Base-by-base conservation (phyloP, 2,888 invertebrate species). In the Phymatocera aterrima region DNA sequence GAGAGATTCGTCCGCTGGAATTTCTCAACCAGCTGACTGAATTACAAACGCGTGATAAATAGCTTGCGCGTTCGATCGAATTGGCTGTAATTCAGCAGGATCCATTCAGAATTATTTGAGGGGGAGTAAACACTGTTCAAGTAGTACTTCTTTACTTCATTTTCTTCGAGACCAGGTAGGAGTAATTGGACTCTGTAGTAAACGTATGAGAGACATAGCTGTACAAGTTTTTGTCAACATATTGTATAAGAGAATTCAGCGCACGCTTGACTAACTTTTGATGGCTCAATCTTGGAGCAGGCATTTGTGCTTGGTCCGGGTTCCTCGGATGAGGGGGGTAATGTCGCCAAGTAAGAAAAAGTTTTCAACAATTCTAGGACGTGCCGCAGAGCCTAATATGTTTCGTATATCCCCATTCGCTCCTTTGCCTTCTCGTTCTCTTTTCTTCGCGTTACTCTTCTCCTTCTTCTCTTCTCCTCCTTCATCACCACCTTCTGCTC, bases 321-420 rank as follows among this genome's bases (percentile, higher is more conserved):
- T 54, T 37, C 46, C 46, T 21, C 70, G 68, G 51, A 31, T 15
- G 51, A 54, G 28, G 51, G 78, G 34, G 43, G 79, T 80, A 81
- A 80, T 79, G 80, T 81, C 80, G 78, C 60, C 77, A 64, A 75
- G 79, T 75, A 79, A 83, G 80, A 84, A 85, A 88, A 84, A 86
- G 82, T 87, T 83, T 79, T 81, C 83, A 78, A 82, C 85, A 83
- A 86, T 87, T 86, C 85, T 82, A 81, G 85, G 81, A 87, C 85
- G 86, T 85, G 87, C 84, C 83, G 82, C 82, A 85, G 83, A 85
- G 85, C 81, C 86, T 88, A 88, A 88, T 88, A 88, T 83, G 87
- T 88, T 87, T 85, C 85, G 84, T 82, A 84, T 85, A 86, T 86
- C 83, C 82, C 77, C 70, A 77, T 81, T 81, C 51, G 31, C 72